These are phyloP conservation scores for Andrena camellia DNA, from an alignment of 2,888 invertebrate genomes.

Conservation along the genomic window DNA sequence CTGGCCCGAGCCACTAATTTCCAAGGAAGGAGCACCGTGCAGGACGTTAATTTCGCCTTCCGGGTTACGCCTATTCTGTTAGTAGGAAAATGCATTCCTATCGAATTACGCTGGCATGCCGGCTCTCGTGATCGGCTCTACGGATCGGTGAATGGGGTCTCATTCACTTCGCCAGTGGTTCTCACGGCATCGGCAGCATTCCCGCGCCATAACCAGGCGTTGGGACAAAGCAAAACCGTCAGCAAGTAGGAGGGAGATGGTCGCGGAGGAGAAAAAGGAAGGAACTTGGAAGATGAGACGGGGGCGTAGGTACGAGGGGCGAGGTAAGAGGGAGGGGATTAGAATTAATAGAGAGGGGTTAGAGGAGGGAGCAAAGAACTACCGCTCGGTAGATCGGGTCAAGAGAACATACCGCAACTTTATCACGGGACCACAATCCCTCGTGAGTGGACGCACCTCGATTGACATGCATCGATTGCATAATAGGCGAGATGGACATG, in stretches of 20 bases:
- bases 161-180: slow-evolving; percentile 72
- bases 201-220: background rate
- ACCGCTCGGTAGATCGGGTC: slow-evolving; percentile 41
- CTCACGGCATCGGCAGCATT: slow-evolving; percentile 51
- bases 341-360: slow-evolving; percentile 3
- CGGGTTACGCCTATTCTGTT: slow-evolving; percentile 54
- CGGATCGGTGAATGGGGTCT: slow-evolving; percentile 72
- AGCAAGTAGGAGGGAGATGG: slow-evolving; percentile 2
- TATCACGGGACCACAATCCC: slow-evolving; percentile 32
- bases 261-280: background rate
- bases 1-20: slow-evolving; percentile 19
- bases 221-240: slow-evolving; percentile 15
- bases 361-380: slow-evolving; percentile 8
- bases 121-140: slow-evolving; percentile 50
- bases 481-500: slow-evolving; percentile 39
- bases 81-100: slow-evolving; percentile 75
- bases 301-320: background rate
- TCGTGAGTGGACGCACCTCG: slow-evolving; percentile 35
- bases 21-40: slow-evolving; percentile 19
- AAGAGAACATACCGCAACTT: slow-evolving; percentile 72
- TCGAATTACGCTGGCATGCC: slow-evolving; percentile 71
- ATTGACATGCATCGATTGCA: slow-evolving; percentile 63
- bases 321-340: background rate
- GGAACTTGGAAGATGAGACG: background rate
- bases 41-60: slow-evolving; percentile 26